A percentile compares a stretch with the other conserved stretches of the same genome.
phyloP scores from a whole-genome alignment of 1,140 invertebrate species.

The Laupala kohalensis region DNA sequence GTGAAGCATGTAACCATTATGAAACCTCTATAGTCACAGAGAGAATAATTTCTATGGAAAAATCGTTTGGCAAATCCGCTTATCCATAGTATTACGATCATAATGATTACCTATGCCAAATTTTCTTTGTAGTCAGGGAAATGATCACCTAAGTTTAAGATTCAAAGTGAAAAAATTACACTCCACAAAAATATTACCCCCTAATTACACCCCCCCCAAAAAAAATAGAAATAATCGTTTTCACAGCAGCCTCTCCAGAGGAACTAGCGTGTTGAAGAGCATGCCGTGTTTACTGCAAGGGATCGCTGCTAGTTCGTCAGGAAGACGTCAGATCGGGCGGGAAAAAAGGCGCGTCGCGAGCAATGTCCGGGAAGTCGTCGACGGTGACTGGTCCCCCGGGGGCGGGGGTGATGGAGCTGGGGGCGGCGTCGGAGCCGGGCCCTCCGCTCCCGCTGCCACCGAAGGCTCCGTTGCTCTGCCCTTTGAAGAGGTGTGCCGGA shows the following conservation, averaged over 20 bases:
- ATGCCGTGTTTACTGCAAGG: slow-evolving; percentile 5
- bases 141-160: no score
- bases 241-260: slow-evolving; percentile 9
- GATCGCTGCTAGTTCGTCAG: slow-evolving; percentile 8
- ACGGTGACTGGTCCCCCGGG: not conserved
- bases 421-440: not conserved
- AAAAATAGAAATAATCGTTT: no score
- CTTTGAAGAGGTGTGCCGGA: not conserved
- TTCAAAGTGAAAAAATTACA: no score
- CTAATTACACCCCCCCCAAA: no score
- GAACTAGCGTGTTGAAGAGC: slow-evolving; percentile 9
- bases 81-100: no score
- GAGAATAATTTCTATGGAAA: no score
- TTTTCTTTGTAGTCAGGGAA: no score
- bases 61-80: no score
- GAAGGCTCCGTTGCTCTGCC: not conserved
- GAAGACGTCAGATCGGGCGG: slow-evolving; percentile 5
- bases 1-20: no score
- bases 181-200: no score
- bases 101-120: no score
- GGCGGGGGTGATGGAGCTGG: not conserved
- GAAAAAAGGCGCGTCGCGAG: not conserved
- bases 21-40: no score
- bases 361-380: not conserved
- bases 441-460: not conserved